Evolutionary conservation across 2,888 invertebrate genomes (phyloP), one percentile per base, ranked within the genome.

Genomic region (Nemoura dubitans): DNA sequence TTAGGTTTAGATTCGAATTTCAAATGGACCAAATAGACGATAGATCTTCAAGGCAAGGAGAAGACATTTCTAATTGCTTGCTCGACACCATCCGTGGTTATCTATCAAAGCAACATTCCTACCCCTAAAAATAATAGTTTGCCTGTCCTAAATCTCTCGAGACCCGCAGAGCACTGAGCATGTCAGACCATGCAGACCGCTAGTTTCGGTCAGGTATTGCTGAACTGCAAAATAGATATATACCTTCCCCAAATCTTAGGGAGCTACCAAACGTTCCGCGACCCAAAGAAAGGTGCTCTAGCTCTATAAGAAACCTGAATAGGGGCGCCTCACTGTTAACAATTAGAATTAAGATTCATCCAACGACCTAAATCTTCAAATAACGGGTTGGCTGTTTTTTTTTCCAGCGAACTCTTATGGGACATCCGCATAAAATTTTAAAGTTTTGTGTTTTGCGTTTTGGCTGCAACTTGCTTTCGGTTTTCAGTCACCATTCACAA

Each of bases 321-420:
- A 21, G 59, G 59, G 59, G 59, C 59, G 59, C 59, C 59, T 59
- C 14, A 59, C 59, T 59, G 59, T 59, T 10, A 59, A 59, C 59
- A 59, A 59, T 59, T 59, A 59, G 59, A 59, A 59, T 59, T 59
- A 59, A 59, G 21, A 59, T 59, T 59, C 14, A 59, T 59, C 59
- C 59, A 59, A 59, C 59, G 59, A 59, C 59, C 59, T 59, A 59
- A 59, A 59, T 59, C 59, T 59, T 59, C 10, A 59, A 59, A 59
- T 59, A 59, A 59, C 59, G 59, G 59, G 59, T 59, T 59, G 21
- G 59, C 6, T 21, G 3, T 10, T 7, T 59, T 59, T 59, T 59
- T 59, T 59, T 59, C 59, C 59, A 10, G 16, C 59, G 21, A 59
- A 21, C 59, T 59, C 59, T 59, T 21, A 59, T 21, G 59, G 59